These are phyloP conservation scores for Hemistola chrysoprasaria DNA, from an alignment of 2,888 invertebrate genomes.

Conservation along the genomic window DNA sequence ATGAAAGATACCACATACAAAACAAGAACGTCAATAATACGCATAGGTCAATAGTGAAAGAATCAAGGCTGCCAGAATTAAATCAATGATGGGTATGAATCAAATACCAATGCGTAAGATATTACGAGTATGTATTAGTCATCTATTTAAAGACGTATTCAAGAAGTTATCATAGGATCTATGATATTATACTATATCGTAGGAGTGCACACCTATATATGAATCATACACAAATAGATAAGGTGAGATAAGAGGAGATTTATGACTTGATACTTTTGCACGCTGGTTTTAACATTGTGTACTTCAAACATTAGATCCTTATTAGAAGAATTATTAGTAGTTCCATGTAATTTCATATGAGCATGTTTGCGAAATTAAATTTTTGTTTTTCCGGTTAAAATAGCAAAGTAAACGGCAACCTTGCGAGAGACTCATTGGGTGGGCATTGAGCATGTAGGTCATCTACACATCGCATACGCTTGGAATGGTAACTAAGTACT, in stretches of 20 bases:
- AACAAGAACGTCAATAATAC: slow-evolving; percentile 1
- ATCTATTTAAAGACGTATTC: too few relatives aligned
- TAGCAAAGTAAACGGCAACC: slow-evolving; percentile 17
- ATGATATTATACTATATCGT: too few relatives aligned
- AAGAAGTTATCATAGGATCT: too few relatives aligned
- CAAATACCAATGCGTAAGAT: neutral
- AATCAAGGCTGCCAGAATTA: too few relatives aligned
- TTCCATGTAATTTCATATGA: too few relatives aligned
- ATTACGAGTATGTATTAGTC: too few relatives aligned
- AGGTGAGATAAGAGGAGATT: slow-evolving; percentile 23
- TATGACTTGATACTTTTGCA: slow-evolving; percentile 17
- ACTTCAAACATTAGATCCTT: too few relatives aligned
- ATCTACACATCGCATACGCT: slow-evolving; percentile 23
- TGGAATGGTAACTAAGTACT: slow-evolving; percentile 23
- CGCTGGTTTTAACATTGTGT: too few relatives aligned
- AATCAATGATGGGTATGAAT: neutral
- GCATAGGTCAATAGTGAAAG: neutral
- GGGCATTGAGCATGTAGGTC: slow-evolving; percentile 37
- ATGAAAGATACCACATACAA: too few relatives aligned
- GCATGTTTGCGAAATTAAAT: too few relatives aligned
- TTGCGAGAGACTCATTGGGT: slow-evolving; percentile 22
- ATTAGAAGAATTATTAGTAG: too few relatives aligned
- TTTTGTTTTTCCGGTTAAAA: too few relatives aligned
- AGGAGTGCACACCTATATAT: neutral
- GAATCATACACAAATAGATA: slow-evolving; percentile 20